Evolutionary conservation across 2,888 invertebrate species (phyloP).

Genomic region (Eristalinus aeneus): DNA sequence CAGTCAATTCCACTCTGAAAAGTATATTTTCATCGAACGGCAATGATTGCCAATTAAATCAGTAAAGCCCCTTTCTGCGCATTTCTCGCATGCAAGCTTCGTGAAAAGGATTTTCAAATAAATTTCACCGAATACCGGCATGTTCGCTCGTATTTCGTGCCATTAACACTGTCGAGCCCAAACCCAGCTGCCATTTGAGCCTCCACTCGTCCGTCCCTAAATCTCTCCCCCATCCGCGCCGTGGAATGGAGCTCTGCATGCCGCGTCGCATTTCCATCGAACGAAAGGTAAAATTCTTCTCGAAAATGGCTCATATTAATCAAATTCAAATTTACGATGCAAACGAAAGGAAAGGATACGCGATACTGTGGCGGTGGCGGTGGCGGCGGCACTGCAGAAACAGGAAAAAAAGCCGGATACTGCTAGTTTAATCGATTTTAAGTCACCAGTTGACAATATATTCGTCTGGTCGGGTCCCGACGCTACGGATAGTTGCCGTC

Average conservation of each 20-base stretch:
- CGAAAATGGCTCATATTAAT: slow-evolving; percentile 54
- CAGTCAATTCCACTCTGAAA: background rate
- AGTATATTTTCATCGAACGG: background rate
- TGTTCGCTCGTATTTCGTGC: slow-evolving; percentile 31
- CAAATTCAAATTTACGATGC: slow-evolving; percentile 67
- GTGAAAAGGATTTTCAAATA: slow-evolving; percentile 31
- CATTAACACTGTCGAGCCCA: slow-evolving; percentile 34
- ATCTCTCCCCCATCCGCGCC: background rate
- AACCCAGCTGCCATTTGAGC: background rate
- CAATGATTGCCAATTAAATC: slow-evolving; percentile 4
- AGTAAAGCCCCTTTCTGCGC: background rate
- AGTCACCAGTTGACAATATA: slow-evolving; percentile 65
- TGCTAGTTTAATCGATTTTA: slow-evolving; percentile 62
- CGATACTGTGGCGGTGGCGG: background rate
- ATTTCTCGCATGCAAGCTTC: background rate
- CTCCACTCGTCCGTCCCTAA: background rate
- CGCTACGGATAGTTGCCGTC: slow-evolving; percentile 55
- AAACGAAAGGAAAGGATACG: slow-evolving; percentile 36
- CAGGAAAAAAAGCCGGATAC: slow-evolving; percentile 3
- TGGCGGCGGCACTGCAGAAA: no score
- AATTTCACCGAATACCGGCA: slow-evolving; percentile 26
- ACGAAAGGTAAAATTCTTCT: slow-evolving; percentile 45
- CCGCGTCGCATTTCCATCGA: background rate
- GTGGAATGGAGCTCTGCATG: no score
- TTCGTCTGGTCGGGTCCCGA: slow-evolving; percentile 59